Evolutionary conservation across 1,140 invertebrate genomes (phyloP), one percentile per base, ranked within the genome.

Genomic region (Yoshiicerus persimilis): DNA sequence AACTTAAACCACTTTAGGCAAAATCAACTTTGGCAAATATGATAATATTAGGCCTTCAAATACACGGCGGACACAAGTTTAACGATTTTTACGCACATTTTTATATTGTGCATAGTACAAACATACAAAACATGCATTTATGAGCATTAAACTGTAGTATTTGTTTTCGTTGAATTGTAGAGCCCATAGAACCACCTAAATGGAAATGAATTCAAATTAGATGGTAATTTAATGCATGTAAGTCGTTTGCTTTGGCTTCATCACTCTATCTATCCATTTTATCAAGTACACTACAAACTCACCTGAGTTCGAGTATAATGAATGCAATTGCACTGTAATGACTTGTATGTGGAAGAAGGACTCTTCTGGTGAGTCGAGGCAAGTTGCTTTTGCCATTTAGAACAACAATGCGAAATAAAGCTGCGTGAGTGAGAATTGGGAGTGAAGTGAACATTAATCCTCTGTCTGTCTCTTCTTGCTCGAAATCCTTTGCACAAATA

Each of bases 191-290:
- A n/a, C 25, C 27, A 25, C 23, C 4, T 13, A 70, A 80, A 36
- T 34, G 75, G 32, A 80, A 38, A 36, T 80, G 20, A 36, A 80
- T 80, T 80, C 75, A 80, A 80, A 80, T 80, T 34, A 80, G 75
- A 80, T 80, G 75, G 34, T 80, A 80, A 80, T 80, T 80, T 80
- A 34, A 80, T 38, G 75, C 16, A 36, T 70, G 66, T 70, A 70
- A 70, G 66, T 70, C 25, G 16, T 56, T 6, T 56, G 47, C 13
- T 16, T 3, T 16, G 16, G 16, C 47, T n/a, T 56, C 47, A 56
- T 56, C 47, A 56, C 20, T 56, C 47, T 56, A 56, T 56, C 47
- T 56, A 56, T 56, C 47, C n/a, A n/a, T 56, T 56, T 56, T 56
- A 56, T 56, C n/a, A 56, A 56, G 47, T 56, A 27, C 25, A 70